Evolutionary conservation across 1,140 invertebrate species (phyloP).

Genomic region (Gonatopus flavifemur): DNA sequence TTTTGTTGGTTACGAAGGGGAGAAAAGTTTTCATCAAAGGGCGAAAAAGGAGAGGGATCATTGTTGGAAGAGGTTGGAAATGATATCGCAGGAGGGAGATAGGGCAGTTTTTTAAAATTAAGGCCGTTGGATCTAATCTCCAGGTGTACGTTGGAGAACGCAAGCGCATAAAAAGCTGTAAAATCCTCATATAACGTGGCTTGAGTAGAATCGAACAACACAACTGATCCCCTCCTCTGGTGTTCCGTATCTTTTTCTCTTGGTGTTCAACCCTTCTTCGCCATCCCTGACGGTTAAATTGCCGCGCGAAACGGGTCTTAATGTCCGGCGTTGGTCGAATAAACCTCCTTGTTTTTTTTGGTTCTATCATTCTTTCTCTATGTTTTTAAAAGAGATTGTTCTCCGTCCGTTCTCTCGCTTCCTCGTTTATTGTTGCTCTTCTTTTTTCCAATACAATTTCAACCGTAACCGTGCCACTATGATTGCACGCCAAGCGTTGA

Average conservation of each 20-base stretch:
- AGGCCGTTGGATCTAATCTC: slow-evolving; percentile 52
- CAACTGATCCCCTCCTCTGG: slow-evolving; percentile 8
- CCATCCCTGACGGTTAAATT: slow-evolving; percentile 29
- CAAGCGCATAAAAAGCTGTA: slow-evolving; percentile 33
- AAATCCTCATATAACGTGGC: too few species aligned
- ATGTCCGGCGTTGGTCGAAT: slow-evolving; percentile 32
- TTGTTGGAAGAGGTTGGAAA: background rate
- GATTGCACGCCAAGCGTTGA: slow-evolving; percentile 16
- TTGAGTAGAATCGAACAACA: too few species aligned
- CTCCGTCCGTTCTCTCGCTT: background rate
- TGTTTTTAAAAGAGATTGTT: too few species aligned
- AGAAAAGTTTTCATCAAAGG: slow-evolving; percentile 3
- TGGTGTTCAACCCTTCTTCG: background rate
- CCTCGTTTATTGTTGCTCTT: background rate
- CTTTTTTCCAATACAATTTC: slow-evolving; percentile 13
- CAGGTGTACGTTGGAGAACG: slow-evolving; percentile 26
- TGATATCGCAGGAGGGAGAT: slow-evolving; percentile 13
- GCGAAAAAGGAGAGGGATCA: background rate
- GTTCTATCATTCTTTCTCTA: slow-evolving; percentile 4
- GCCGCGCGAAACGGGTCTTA: slow-evolving; percentile 42
- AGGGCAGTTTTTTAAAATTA: slow-evolving; percentile 52
- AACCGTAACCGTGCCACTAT: slow-evolving; percentile 23
- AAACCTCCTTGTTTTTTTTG: slow-evolving; percentile 17
- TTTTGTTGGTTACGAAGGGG: slow-evolving; percentile 23
- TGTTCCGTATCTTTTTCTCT: slow-evolving; percentile 1